Evolutionary conservation across 1,140 invertebrate species (phyloP), one percentile per base, ranked within the genome.

Genomic region (Leptinotarsa defecta): DNA sequence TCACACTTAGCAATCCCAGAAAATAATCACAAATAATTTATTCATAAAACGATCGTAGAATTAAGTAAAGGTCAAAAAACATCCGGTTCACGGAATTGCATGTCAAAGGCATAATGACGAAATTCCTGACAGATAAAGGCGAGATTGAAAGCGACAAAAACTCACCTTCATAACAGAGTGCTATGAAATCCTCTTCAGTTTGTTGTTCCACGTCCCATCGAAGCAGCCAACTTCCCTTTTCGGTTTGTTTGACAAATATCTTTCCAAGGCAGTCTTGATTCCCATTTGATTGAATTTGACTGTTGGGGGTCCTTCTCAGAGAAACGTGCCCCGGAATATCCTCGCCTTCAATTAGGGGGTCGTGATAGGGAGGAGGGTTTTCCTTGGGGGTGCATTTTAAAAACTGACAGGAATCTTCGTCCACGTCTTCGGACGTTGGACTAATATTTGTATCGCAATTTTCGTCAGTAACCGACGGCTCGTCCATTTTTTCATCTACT

Each of bases 111-210:
- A 70, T 57, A 57, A 57, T 57, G 52, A 34, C 34, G 34, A 57
- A 13, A 57, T 57, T 57, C 52, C 52, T 57, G 34, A 43, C 34
- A 43, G 8, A 11, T 43, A 43, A 43, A 43, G 34, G 11, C 8
- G 8, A 43, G 34, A 43, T 43, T 43, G 61, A 62, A 62, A 62
- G 0, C 17, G 1, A 67, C 19, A 43, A 74, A 27, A 48, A 76
- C 77, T 81, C 73, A 83, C 81, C 81, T 81, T 78, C 71, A 75
- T 79, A 81, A 73, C 78, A 81, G 43, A 84, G 75, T 17, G 80
- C 83, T 67, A 84, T 75, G 76, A 82, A 84, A 76, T 84, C 82
- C 70, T 77, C 80, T 63, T 81, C 78, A n/a, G 76, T 80, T 69
- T 78, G 76, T 49, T 76, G 69, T 13, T 70, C 71, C 13, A 82